These are phyloP conservation scores for Homarus americanus DNA, from an alignment of 1,140 invertebrate species.

Conservation along the genomic window DNA sequence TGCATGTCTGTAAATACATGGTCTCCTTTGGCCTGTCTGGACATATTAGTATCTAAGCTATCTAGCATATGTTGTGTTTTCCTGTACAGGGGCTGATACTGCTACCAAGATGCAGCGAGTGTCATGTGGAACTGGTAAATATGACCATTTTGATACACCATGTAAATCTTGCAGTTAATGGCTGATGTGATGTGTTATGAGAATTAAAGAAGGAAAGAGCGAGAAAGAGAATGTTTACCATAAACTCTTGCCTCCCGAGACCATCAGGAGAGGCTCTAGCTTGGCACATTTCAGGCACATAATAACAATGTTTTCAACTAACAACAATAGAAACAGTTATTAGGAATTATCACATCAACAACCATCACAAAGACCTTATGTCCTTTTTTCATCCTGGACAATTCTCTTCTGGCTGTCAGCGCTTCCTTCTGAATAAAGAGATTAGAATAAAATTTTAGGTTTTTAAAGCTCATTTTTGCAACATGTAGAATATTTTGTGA, in stretches of 20 bases:
- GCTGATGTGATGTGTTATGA: neutral
- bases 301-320: constrained; percentile 51
- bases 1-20: neutral
- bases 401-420: neutral
- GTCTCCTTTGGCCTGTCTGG: neutral
- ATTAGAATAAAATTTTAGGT: neutral
- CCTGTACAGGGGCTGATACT: too few relatives aligned
- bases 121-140: neutral
- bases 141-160: neutral
- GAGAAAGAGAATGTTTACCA: constrained; percentile 48
- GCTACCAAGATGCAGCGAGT: too few relatives aligned
- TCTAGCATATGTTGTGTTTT: too few relatives aligned
- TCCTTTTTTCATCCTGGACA: neutral
- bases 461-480: neutral
- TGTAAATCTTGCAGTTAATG: neutral
- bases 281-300: constrained; percentile 64
- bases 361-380: constrained; percentile 9
- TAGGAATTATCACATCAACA: constrained; percentile 52
- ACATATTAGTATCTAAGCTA: too few relatives aligned
- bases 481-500: neutral
- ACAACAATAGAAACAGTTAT: constrained; percentile 42
- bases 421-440: neutral
- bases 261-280: constrained; percentile 37
- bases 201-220: neutral
- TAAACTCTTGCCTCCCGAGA: constrained; percentile 44